Evolutionary conservation across 1,140 invertebrate species (phyloP).

Genomic region (Drosophila melanica): DNA sequence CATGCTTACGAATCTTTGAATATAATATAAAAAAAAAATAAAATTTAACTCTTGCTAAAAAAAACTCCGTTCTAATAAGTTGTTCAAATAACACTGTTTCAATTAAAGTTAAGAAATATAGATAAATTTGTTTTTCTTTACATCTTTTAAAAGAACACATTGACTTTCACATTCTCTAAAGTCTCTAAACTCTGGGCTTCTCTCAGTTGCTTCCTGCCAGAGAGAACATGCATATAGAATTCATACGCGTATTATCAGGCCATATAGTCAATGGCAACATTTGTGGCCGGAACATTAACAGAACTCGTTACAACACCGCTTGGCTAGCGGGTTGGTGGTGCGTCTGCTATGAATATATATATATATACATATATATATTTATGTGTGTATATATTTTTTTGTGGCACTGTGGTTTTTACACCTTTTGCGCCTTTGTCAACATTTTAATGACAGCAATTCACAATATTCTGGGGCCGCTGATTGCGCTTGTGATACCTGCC

Average conservation of each 20-base stretch:
- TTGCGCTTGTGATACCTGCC: conserved; percentile 66
- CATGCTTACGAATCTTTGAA: too few species aligned
- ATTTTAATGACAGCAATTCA: conserved; percentile 83
- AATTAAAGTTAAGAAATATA: too few species aligned
- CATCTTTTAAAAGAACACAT: too few species aligned
- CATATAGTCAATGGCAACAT: conserved; percentile 38
- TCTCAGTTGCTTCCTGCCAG: not conserved
- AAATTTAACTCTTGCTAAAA: too few species aligned
- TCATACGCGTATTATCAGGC: conserved; percentile 9
- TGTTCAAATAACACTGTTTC: too few species aligned
- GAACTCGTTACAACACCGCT: conserved; percentile 62
- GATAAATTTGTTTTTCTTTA: too few species aligned
- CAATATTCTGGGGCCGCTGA: conserved; percentile 61
- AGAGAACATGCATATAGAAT: not conserved
- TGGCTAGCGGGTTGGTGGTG: conserved; percentile 4
- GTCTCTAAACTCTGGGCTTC: not conserved
- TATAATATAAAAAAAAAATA: too few species aligned
- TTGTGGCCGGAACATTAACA: conserved; percentile 70
- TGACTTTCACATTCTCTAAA: not conserved
- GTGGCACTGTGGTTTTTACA: conserved; percentile 65
- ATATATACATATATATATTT: too few species aligned
- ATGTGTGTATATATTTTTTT: conserved; percentile 13
- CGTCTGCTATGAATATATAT: not conserved
- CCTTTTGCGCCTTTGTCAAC: conserved; percentile 81
- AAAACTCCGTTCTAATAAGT: too few species aligned